A percentile compares a stretch with the other conserved stretches of the same genome.
These are phyloP conservation scores for Hemibagrus guttatus DNA, from an alignment of 2,797 vertebrate genomes.

Conservation along the genomic window DNA sequence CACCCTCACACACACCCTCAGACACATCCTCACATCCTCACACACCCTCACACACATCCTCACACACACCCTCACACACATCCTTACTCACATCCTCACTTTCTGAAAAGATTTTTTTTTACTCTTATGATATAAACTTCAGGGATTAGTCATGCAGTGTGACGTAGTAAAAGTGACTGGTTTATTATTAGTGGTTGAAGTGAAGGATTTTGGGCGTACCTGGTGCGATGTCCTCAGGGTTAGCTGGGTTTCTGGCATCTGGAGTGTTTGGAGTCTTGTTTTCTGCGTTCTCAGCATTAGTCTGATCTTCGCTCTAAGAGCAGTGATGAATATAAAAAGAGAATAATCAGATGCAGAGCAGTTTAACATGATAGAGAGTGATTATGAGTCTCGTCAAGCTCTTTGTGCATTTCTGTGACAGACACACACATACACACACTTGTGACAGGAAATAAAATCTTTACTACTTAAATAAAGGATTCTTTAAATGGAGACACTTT, in stretches of 20 bases:
- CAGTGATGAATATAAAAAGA: not conserved
- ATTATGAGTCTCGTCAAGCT: not conserved
- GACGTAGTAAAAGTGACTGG: not conserved
- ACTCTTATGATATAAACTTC: not conserved
- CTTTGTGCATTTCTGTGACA: too few species aligned
- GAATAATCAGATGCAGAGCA: not conserved
- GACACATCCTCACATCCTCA: too few species aligned
- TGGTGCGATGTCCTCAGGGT: constrained; percentile 83
- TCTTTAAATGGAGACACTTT: too few species aligned
- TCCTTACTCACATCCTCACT: too few species aligned
- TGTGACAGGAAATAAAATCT: too few species aligned
- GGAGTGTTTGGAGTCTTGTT: constrained; percentile 81
- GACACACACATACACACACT: too few species aligned
- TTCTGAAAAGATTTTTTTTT: too few species aligned
- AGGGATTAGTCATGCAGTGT: not conserved
- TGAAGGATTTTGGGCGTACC: constrained; percentile 69
- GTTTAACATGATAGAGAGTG: not conserved
- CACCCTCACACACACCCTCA: too few species aligned
- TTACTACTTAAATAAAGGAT: too few species aligned
- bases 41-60: too few species aligned
- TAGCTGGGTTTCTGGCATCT: constrained; percentile 75
- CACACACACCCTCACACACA: too few species aligned
- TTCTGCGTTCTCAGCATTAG: constrained; percentile 74
- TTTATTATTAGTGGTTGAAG: not conserved
- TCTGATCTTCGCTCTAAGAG: constrained; percentile 69